Percentiles rank a stretch among this genome's conserved stretches.
Evolutionary conservation across 2,113 vertebrate genomes (phyloP).

Genomic region (Capricornis sumatraensis): DNA sequence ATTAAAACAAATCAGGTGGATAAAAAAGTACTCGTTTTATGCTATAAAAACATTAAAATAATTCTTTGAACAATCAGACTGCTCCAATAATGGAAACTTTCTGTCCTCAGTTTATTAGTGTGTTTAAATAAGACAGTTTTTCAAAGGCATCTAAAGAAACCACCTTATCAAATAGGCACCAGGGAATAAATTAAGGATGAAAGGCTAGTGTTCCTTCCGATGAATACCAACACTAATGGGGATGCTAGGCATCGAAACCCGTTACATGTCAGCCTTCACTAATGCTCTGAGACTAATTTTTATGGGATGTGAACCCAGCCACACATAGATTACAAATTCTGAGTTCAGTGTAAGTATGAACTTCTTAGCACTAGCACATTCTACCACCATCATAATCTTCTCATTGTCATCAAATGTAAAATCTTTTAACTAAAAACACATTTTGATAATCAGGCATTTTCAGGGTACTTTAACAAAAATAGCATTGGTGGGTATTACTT

Average conservation of each 20-base stretch:
- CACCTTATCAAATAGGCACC: conserved; percentile 48
- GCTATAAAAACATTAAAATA: background rate
- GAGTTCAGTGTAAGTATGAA: background rate
- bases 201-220: conserved; percentile 8
- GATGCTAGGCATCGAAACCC: background rate
- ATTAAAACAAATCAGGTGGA: background rate
- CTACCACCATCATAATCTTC: background rate
- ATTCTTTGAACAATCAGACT: background rate
- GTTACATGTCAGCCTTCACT: conserved; percentile 30
- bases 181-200: conserved; percentile 72
- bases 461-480: background rate
- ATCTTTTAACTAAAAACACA: background rate
- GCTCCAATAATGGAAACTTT: background rate
- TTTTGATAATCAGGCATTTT: background rate
- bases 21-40: background rate
- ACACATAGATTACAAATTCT: background rate
- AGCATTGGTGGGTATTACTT: background rate
- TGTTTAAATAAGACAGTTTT: conserved; percentile 29
- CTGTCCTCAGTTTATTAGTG: background rate
- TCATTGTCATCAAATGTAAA: background rate
- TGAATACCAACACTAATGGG: background rate
- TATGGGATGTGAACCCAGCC: background rate
- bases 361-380: background rate
- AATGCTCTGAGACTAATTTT: conserved; percentile 1
- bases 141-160: conserved; percentile 34